Evolutionary conservation across 2,888 invertebrate species (phyloP), one percentile per base, ranked within the genome.

Genomic region (Tupiocoris notatus): DNA sequence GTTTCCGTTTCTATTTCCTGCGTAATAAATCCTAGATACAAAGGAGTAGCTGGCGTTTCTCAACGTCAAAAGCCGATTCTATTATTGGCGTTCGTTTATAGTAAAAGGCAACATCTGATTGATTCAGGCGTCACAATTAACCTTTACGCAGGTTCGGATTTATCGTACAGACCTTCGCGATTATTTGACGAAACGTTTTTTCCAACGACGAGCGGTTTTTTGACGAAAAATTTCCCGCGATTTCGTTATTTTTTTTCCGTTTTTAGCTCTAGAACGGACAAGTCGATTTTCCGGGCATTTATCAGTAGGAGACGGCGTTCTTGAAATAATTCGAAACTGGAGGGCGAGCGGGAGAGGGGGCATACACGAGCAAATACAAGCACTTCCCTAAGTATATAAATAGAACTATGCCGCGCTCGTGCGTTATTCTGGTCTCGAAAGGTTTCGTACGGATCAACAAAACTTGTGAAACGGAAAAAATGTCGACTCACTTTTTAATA

Each of bases 401-500:
- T 73, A 73, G 73, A 73, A 62, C 63, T 73, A 73, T 73, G 73
- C 58, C 62, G 73, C 57, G 73, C 73, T 73, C 73, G 73, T 21
- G 63, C 73, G 73, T 73, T 73, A 73, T 73, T 73, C 73, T 73
- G 21, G 73, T 73, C 73, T 39, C 73, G 9, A n/a, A 62, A 2
- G 61, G 70, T 70, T 17, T 20, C 3, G 20, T 63, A 21, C 63
- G 22, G 12, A 63, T 63, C 63, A 63, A 63, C 63, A 63, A 63
- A 63, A 63, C 7, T 16, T 17, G 9, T 16, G 7, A 20, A 18
- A 18, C 3, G 63, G 22, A 63, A 16, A 17, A 21, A 20, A 63
- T 20, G 16, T 7, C 18, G 18, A 70, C 70, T 70, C 59, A 59
- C 70, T 70, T 70, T 58, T 70, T 59, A 18, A 58, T 18, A 59